Conservation (phyloP, 2,888 invertebrate species). For the Plagodis dolabraria region DNA sequence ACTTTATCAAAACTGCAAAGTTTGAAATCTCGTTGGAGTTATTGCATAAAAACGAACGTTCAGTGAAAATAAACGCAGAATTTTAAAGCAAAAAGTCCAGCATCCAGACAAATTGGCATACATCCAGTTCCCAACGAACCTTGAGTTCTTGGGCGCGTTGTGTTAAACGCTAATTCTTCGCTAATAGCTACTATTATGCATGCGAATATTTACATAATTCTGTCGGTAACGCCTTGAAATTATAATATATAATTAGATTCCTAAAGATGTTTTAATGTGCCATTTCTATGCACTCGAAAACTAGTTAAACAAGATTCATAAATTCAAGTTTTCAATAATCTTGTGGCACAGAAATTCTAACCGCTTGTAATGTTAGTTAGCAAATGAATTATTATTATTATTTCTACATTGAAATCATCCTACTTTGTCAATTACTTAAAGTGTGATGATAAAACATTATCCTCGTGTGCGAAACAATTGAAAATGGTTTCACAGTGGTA, state of each 20-base stretch:
- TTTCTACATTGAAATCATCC: constrained; percentile 13
- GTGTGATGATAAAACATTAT: constrained; percentile 36
- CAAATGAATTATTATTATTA: constrained; percentile 6
- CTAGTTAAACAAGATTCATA: constrained; percentile 9
- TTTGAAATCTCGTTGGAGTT: constrained; percentile 43
- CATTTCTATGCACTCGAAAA: constrained; percentile 14
- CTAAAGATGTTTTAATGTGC: background rate
- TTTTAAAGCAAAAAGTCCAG: constrained; percentile 57
- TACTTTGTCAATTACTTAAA: constrained; percentile 33
- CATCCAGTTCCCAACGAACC: constrained; percentile 57
- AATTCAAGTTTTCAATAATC: constrained; percentile 3
- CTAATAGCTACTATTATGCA: constrained; percentile 44
- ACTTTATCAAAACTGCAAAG: constrained; percentile 25
- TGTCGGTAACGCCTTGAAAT: constrained; percentile 12
- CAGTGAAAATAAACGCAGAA: constrained; percentile 60
- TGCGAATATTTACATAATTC: constrained; percentile 36
- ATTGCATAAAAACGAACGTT: constrained; percentile 51
- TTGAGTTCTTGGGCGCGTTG: constrained; percentile 54
- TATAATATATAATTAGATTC: constrained; percentile 5
- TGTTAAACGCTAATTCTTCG: constrained; percentile 51
- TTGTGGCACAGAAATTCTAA: too few relatives aligned
- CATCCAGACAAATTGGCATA: constrained; percentile 64
- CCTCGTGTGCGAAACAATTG: constrained; percentile 53
- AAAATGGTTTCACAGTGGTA: constrained; percentile 32
- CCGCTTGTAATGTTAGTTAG: too few relatives aligned